A percentile compares a stretch with the other conserved stretches of the same genome.
These are phyloP conservation scores for Luffia ferchaultella DNA, from an alignment of 2,888 invertebrate species.

Conservation along the genomic window DNA sequence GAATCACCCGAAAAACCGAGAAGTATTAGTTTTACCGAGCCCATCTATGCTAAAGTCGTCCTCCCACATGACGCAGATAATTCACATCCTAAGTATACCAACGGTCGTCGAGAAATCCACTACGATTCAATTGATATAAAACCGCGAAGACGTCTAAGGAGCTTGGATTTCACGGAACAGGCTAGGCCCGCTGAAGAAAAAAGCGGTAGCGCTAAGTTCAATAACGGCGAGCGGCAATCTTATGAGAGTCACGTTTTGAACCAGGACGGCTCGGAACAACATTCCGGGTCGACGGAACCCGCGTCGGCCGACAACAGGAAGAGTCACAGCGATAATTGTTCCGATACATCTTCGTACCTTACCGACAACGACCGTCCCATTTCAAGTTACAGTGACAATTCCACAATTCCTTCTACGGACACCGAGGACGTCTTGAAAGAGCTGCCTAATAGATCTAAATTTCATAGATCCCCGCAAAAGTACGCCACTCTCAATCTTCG, in stretches of 20 bases:
- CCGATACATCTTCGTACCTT: slow-evolving; percentile 56
- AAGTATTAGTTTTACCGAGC: slow-evolving; percentile 49
- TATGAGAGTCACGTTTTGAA: slow-evolving; percentile 42
- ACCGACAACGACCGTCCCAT: slow-evolving; percentile 60
- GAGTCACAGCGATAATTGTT: slow-evolving; percentile 60
- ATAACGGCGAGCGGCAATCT: slow-evolving; percentile 47
- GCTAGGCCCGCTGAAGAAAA: slow-evolving; percentile 37
- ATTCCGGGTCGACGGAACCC: slow-evolving; percentile 53
- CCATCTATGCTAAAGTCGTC: slow-evolving; percentile 56
- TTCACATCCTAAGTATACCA: slow-evolving; percentile 42
- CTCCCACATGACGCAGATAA: slow-evolving; percentile 43
- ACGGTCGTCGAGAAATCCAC: slow-evolving; percentile 41
- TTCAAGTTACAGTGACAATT: slow-evolving; percentile 60
- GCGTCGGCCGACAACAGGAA: slow-evolving; percentile 52
- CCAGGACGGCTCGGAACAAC: slow-evolving; percentile 50
- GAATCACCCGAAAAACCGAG: slow-evolving; percentile 31
- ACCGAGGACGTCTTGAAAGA: slow-evolving; percentile 58
- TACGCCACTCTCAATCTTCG: slow-evolving; percentile 55
- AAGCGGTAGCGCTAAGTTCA: slow-evolving; percentile 35
- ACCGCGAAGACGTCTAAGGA: slow-evolving; percentile 52
- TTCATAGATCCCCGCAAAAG: slow-evolving; percentile 58
- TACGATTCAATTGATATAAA: slow-evolving; percentile 60
- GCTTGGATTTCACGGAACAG: slow-evolving; percentile 44
- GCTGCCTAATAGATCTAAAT: slow-evolving; percentile 53
- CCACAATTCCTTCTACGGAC: slow-evolving; percentile 57